A percentile compares a stretch with the other conserved stretches of the same genome.
These are phyloP conservation scores for Heloderma charlesbogerti DNA, from an alignment of 2,113 vertebrate genomes.

Conservation along the genomic window DNA sequence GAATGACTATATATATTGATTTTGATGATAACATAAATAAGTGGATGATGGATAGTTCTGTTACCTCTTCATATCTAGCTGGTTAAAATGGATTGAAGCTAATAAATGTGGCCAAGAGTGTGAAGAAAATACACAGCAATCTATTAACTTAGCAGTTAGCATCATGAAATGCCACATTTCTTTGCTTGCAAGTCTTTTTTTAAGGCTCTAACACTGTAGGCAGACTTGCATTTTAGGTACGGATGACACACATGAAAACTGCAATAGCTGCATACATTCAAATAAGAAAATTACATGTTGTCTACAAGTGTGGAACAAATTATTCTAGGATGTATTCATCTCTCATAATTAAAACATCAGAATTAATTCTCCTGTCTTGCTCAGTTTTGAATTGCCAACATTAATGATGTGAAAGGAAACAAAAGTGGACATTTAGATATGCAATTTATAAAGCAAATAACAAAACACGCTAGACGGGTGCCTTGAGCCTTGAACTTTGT, in stretches of 20 bases:
- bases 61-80: conserved; percentile 61
- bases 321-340: conserved; percentile 35
- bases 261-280: not conserved
- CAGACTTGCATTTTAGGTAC: conserved; percentile 2
- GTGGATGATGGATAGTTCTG: conserved; percentile 64
- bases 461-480: not conserved
- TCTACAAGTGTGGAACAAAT: conserved; percentile 54
- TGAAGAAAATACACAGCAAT: conserved; percentile 51
- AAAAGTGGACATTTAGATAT: not conserved
- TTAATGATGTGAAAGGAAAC: conserved; percentile 55
- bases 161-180: conserved; percentile 42
- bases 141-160: conserved; percentile 44
- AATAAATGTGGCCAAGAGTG: conserved; percentile 40
- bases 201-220: conserved; percentile 45
- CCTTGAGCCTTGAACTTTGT: not conserved
- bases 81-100: conserved; percentile 61
- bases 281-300: not conserved
- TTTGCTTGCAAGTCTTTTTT: conserved; percentile 28
- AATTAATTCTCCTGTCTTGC: conserved; percentile 56
- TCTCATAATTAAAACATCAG: conserved; percentile 50
- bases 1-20: conserved; percentile 70
- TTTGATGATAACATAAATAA: conserved; percentile 63
- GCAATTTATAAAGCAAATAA: not conserved
- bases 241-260: not conserved
- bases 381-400: conserved; percentile 51